These are phyloP conservation scores for Dasyprocta punctata DNA, from an alignment of 2,113 vertebrate species.

Conservation along the genomic window DNA sequence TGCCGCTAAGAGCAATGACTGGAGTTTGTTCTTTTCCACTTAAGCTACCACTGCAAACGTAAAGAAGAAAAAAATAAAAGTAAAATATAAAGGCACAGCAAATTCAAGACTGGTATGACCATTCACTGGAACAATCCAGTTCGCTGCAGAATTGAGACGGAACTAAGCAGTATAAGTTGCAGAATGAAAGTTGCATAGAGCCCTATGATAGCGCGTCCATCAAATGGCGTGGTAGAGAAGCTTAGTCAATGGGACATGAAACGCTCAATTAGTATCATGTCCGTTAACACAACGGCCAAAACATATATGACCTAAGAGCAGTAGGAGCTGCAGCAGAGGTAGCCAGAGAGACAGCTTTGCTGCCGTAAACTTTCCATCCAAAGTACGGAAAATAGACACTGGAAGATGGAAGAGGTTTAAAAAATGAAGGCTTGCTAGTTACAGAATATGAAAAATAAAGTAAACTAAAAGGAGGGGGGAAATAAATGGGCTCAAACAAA, in stretches of 20 bases:
- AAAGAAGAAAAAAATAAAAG: conserved; percentile 80
- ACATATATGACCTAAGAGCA: conserved; percentile 87
- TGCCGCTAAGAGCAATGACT: conserved; percentile 84
- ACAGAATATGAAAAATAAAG: conserved; percentile 86
- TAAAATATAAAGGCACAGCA: conserved; percentile 89
- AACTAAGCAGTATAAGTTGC: conserved; percentile 88
- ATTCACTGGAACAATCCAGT: conserved; percentile 82
- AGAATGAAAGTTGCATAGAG: conserved; percentile 89
- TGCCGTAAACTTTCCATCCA: conserved; percentile 90
- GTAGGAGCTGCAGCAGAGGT: conserved; percentile 86
- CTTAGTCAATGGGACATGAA: conserved; percentile 88
- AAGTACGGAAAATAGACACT: conserved; percentile 86
- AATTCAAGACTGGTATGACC: conserved; percentile 80
- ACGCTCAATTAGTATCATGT: conserved; percentile 87
- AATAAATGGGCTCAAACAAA: conserved; percentile 87
- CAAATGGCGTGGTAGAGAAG: conserved; percentile 86
- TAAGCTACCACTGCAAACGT: conserved; percentile 82
- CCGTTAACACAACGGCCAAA: conserved; percentile 87
- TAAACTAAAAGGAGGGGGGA: conserved; percentile 79
- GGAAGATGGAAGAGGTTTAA: conserved; percentile 91
- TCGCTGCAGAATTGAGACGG: conserved; percentile 84
- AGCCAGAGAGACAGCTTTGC: conserved; percentile 87
- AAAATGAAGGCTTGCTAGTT: conserved; percentile 90
- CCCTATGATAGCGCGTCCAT: conserved; percentile 85
- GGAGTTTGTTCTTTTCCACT: conserved; percentile 81